Evolutionary conservation across 2,113 vertebrate species (phyloP), one percentile per base, ranked within the genome.

Genomic region (Cichladusa arquata): DNA sequence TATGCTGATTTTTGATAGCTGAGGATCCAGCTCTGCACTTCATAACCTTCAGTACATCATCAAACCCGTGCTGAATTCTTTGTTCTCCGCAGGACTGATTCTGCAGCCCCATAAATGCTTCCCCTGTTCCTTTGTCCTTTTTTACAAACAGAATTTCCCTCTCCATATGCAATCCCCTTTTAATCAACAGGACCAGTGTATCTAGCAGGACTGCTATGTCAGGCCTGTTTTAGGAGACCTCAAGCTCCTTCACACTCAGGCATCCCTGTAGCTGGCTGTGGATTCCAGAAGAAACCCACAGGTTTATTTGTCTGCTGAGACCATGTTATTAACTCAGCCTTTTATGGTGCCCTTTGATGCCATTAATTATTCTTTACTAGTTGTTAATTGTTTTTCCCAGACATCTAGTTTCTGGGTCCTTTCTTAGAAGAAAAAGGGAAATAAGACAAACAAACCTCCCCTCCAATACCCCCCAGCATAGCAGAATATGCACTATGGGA

Each of bases 351-450:
- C 90, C 91, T 95, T 92, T 96, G 95, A 97, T 94, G 94, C 90
- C 14, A 74, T 95, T 96, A 95, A 97, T 96, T 97, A 96, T 92
- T 92, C 92, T 96, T 97, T 95, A 96, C 86, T 95, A 95, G 92
- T 85, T 95, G 94, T 91, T 97, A 96, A 96, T 91, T 95, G 94
- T 96, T 97, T 96, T 92, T 90, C 69, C 78, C 8, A n/a, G 83
- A 81, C 72, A 92, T 90, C 26, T 64, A 86, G 84, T 86, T 95
- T 94, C 81, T 11, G 3, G 57, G 36, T 70, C 44, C 58, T 65
- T 66, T 92, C 86, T 88, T 67, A 84, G 51, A 54, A 84, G 54
- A 38, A 48, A 81, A 85, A 24, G 5, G 16, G 9, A 28, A 29
- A 38, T 62, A 67, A 78, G 23, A 2, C 18, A 62, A 83, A 77